Base-by-base conservation (phyloP, 2,888 invertebrate species). In the Oscheius sp. region DNA sequence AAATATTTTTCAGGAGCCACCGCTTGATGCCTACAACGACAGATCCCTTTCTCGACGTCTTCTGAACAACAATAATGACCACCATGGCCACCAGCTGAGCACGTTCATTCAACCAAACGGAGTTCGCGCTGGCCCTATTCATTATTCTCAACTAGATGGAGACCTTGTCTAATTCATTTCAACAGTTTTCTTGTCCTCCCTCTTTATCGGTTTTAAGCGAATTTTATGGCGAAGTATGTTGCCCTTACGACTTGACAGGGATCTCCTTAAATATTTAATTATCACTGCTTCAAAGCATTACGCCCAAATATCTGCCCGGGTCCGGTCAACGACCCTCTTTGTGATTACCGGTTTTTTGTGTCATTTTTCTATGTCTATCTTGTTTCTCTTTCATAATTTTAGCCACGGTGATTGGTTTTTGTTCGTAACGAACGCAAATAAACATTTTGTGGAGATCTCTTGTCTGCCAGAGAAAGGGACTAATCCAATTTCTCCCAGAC, bases 61-160 rank as follows among this genome's bases (percentile, higher is more conserved):
- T 9, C 37, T 58, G 29, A 68, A 51, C 50, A 71, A 59, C 48
- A 74, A 74, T 60, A 65, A 71, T 65, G 29, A 75, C 55, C 55
- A 57, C 35, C 21, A 42, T 2, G 37, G 51, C 48, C 74, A 55
- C 42, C 74, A 59, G 42, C 63, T 75, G 29, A 74, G 77, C 37
- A 79, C 79, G 11, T 79, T 79, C 75, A 76, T 79, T n/a, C 79
- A 79, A 58, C 79, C 75, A 60, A 65, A 57, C 32, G 77, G 77
- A 47, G 79, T 79, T 7, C 72, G 79, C 10, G 70, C 76, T 35
- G 82, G 76, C 13, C 82, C 82, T 29, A 81, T 84, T 33, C 76
- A 78, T 58, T 84, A 79, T 71, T 75, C 79, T 13, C 82, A 82
- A 74, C 68, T 84, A n/a, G 84, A 84, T 58, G 84, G 84, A 32